A percentile compares a stretch with the other conserved stretches of the same genome.
Evolutionary conservation across 2,113 vertebrate species (phyloP).

Genomic region (Elaphurus davidianus): DNA sequence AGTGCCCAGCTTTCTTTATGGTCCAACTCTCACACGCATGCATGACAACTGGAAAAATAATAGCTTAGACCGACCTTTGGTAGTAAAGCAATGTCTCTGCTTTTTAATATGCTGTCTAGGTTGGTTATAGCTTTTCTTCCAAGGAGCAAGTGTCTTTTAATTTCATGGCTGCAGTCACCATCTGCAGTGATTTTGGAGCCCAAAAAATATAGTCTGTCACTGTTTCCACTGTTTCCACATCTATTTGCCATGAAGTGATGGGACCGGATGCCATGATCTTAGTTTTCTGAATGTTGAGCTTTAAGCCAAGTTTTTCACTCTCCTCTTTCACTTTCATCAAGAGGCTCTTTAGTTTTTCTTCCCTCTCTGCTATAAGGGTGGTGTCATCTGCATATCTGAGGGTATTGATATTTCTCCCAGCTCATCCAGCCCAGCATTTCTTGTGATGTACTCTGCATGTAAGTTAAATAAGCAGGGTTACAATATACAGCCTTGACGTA

Average conservation of each 20-base stretch:
- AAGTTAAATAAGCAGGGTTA: not conserved
- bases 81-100: not conserved
- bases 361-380: not conserved
- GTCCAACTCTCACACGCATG: not conserved
- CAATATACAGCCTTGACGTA: not conserved
- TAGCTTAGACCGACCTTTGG: not conserved
- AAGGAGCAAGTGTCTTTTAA: not conserved
- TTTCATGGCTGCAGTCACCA: not conserved
- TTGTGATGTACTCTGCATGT: not conserved
- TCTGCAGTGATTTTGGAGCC: not conserved
- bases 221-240: not conserved
- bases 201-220: not conserved
- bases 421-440: not conserved
- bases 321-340: not conserved
- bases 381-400: not conserved
- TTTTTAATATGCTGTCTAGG: not conserved
- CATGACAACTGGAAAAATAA: not conserved
- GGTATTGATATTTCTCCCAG: not conserved
- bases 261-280: not conserved
- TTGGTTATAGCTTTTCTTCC: not conserved
- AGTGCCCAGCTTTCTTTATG: accelerated
- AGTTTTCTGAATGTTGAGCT: not conserved
- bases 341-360: not conserved
- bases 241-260: not conserved
- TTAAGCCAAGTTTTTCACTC: not conserved